Evolutionary conservation across 2,113 vertebrate genomes (phyloP).

Genomic region (Steatornis caripensis): DNA sequence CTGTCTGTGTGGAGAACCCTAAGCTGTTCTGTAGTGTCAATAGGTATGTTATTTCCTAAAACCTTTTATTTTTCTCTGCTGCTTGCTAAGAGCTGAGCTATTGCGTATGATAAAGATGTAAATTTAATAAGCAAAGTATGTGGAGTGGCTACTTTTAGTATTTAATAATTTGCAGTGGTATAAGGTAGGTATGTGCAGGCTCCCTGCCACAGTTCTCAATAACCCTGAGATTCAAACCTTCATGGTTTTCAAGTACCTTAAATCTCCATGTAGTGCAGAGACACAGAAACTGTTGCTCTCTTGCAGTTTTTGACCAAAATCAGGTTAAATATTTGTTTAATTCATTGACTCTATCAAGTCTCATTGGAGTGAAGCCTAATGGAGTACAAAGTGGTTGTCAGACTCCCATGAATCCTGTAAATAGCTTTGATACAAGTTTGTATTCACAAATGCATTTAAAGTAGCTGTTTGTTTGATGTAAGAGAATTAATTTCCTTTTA

Average conservation of each 20-base stretch:
- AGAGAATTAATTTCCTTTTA: background rate
- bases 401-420: background rate
- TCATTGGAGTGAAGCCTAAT: background rate
- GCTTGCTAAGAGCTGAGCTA: background rate
- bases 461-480: background rate
- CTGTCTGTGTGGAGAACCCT: background rate
- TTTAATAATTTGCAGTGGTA: background rate
- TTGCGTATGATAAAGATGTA: background rate
- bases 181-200: background rate
- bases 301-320: background rate
- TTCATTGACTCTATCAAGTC: background rate
- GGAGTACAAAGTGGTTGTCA: background rate
- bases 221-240: background rate
- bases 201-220: background rate
- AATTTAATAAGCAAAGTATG: background rate
- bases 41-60: background rate
- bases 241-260: background rate
- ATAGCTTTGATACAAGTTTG: background rate
- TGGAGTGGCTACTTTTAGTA: background rate
- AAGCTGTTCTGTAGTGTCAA: background rate
- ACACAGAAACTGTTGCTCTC: background rate
- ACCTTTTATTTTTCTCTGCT: background rate
- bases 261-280: background rate
- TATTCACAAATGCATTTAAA: background rate
- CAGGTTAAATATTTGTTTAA: background rate